Evolutionary conservation across 2,113 vertebrate species (phyloP), one percentile per base, ranked within the genome.

Genomic region (Nematolebias whitei): DNA sequence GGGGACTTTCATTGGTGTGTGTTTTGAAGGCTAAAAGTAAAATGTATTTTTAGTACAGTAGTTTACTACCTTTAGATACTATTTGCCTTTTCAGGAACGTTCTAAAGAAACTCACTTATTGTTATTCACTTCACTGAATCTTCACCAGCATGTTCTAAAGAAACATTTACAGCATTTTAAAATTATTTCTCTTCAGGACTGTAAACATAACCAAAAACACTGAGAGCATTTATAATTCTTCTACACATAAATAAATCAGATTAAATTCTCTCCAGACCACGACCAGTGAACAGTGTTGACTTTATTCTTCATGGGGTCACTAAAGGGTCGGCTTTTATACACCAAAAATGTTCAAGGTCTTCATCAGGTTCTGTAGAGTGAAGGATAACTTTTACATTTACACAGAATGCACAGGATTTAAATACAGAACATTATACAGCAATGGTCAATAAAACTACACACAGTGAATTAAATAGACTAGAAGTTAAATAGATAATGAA

Each of bases 371-470:
- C 52, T 3, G 56, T 68, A 72, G 76, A 58, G 77, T 76, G 74
- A 72, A 77, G 35, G 65, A 80, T 20, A 24, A 76, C 58, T 58
- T 66, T 35, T 20, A 53, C 57, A 73, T 82, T 66, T 79, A 86
- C 80, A 86, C 44, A 78, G 64, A 74, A 79, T 52, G 66, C 76
- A 52, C 58, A 77, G 62, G 77, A 87, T 79, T 88, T 87, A 89
- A 88, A 90, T 86, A 88, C 66, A 89, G 41, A 80, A 67, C 77
- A 86, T 82, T 68, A 71, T 81, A 88, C 82, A 88, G 56, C 70
- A 80, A 41, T 52, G 63, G 75, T 48, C 73, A 76, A 76, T 80
- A 80, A 85, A 65, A 88, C 85, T 84, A 86, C 66, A 85, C 74
- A 74, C 32, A 61, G 74, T 71, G 52, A 82, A 74, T 71, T 77